phyloP scores from a whole-genome alignment of 2,888 invertebrate species.

The Trilocha varians region DNA sequence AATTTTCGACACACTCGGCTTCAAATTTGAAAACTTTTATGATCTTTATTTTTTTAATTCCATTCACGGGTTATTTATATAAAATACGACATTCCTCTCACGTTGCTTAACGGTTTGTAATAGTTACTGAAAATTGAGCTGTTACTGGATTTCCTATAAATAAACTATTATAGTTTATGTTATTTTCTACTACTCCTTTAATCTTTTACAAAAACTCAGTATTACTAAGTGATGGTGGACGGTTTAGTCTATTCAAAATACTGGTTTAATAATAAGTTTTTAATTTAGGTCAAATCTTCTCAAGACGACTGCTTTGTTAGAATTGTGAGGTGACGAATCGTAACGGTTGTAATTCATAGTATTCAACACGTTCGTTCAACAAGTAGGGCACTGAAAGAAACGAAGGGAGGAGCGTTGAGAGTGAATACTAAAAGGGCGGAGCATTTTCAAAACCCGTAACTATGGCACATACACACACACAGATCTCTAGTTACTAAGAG shows the following conservation, averaged over 20 bases:
- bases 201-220: no score
- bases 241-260: slow-evolving; percentile 14
- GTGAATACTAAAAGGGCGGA: slow-evolving; percentile 57
- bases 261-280: neutral
- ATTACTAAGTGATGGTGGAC: no score
- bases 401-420: slow-evolving; percentile 62
- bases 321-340: slow-evolving; percentile 40
- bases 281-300: slow-evolving; percentile 6
- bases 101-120: no score
- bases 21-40: no score
- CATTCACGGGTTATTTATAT: no score
- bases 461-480: slow-evolving; percentile 47
- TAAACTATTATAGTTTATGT: no score
- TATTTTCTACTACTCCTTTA: no score
- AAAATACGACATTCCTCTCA: no score
- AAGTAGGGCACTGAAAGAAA: slow-evolving; percentile 52
- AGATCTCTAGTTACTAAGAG: slow-evolving; percentile 52
- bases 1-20: no score
- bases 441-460: slow-evolving; percentile 57
- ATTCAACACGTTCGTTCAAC: slow-evolving; percentile 51
- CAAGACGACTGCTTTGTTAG: slow-evolving; percentile 2
- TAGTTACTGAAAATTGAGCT: no score
- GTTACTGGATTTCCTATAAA: no score
- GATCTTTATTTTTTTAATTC: no score
- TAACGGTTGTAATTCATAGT: slow-evolving; percentile 43